Evolutionary conservation across 2,888 invertebrate genomes (phyloP).

Genomic region (Nycteola revayana): DNA sequence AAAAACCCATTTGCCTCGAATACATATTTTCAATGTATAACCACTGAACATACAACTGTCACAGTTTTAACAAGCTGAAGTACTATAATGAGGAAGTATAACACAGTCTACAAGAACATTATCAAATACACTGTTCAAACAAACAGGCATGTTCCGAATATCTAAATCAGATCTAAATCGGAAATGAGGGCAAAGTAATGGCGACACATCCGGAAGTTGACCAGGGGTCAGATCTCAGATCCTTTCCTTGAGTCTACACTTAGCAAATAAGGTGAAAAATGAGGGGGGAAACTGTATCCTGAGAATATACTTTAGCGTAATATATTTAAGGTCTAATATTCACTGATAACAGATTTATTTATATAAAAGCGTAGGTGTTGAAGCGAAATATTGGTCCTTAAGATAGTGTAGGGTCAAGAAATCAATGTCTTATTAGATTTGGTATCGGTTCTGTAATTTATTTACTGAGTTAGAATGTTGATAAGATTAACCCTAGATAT

Average conservation of each 20-base stretch:
- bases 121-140: constrained; percentile 13
- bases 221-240: constrained; percentile 45
- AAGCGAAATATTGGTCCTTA: constrained; percentile 35
- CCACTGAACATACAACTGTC: too few relatives aligned
- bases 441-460: constrained; percentile 18
- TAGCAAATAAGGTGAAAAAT: constrained; percentile 47
- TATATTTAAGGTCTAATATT: constrained; percentile 13
- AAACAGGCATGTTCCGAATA: constrained; percentile 39
- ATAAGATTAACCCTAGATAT: too few relatives aligned
- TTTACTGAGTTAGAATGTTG: constrained; percentile 12
- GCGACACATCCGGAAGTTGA: constrained; percentile 52
- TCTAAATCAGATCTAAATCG: constrained; percentile 42
- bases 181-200: constrained; percentile 60
- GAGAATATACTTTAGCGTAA: constrained; percentile 5
- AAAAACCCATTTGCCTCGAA: too few relatives aligned
- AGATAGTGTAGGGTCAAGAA: constrained; percentile 36
- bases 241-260: constrained; percentile 43
- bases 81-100: too few relatives aligned
- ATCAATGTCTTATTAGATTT: constrained; percentile 33
- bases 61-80: too few relatives aligned
- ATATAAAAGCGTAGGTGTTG: constrained; percentile 34
- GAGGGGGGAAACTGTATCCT: constrained; percentile 25
- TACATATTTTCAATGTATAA: too few relatives aligned
- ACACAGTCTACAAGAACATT: too few relatives aligned
- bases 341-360: constrained; percentile 22